Evolutionary conservation across 2,797 vertebrate species (phyloP).

Genomic region (Pachyuromys duprasi): DNA sequence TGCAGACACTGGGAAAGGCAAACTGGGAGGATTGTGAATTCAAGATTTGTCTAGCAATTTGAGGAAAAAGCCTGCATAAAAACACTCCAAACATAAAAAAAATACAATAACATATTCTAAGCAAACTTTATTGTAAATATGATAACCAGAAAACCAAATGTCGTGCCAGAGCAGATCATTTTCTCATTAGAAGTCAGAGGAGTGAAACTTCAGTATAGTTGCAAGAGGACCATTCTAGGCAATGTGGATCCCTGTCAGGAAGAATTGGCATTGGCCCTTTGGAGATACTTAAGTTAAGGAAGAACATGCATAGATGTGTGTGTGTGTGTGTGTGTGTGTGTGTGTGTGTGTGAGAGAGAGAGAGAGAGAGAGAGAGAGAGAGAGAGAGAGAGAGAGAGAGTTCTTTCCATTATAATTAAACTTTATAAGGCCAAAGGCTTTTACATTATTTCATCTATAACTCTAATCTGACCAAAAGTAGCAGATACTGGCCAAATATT

Average conservation of each 20-base stretch:
- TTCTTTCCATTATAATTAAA: background rate
- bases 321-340: background rate
- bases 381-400: background rate
- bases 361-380: too few relatives aligned
- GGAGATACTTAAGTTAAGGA: too few relatives aligned
- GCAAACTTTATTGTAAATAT: background rate
- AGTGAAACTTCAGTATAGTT: background rate
- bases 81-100: background rate
- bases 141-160: background rate
- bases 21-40: background rate
- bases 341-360: too few relatives aligned
- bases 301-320: background rate
- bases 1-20: too few relatives aligned
- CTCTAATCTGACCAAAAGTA: background rate
- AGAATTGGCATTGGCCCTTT: background rate
- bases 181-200: background rate
- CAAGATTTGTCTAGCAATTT: background rate
- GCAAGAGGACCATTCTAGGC: fast-evolving
- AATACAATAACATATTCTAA: background rate
- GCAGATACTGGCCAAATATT: background rate
- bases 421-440: background rate
- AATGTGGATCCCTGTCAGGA: fast-evolving
- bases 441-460: background rate
- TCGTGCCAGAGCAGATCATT: background rate
- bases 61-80: background rate